These are phyloP conservation scores for Ferrisia virgata DNA, from an alignment of 2,888 invertebrate species.

Conservation along the genomic window DNA sequence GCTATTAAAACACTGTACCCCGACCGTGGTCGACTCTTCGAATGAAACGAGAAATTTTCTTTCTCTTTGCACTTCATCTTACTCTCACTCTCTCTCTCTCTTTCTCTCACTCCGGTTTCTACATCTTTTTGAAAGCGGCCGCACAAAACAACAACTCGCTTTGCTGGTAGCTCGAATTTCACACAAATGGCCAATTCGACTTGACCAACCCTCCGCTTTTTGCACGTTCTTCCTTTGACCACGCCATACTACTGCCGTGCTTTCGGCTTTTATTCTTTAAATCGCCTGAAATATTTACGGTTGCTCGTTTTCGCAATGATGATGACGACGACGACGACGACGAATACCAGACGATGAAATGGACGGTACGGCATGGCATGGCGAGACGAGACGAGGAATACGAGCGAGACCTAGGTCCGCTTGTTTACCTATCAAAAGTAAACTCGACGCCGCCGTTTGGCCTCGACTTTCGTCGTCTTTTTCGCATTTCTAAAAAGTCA, in stretches of 20 bases:
- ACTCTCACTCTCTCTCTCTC: background rate
- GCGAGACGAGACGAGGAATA: too few relatives aligned
- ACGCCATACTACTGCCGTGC: background rate
- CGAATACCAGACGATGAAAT: too few relatives aligned
- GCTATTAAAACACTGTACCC: background rate
- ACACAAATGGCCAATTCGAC: background rate
- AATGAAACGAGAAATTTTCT: background rate
- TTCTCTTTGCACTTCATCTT: too few relatives aligned
- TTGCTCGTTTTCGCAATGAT: background rate
- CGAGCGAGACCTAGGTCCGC: too few relatives aligned
- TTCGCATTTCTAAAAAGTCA: background rate
- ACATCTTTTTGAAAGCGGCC: background rate
- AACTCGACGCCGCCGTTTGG: background rate
- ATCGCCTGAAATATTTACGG: background rate
- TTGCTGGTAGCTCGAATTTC: background rate
- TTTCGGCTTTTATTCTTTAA: background rate
- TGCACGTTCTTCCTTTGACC: too few relatives aligned
- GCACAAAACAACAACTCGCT: background rate
- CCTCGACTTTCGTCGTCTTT: background rate
- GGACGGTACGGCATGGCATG: too few relatives aligned
- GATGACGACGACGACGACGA: too few relatives aligned
- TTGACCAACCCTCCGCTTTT: too few relatives aligned
- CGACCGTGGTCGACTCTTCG: background rate
- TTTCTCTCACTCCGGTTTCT: background rate
- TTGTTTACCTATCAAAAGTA: background rate